A percentile compares a stretch with the other conserved stretches of the same genome.
Conservation (phyloP, 2,797 vertebrate species). For the Micropoecilia bifurca region DNA sequence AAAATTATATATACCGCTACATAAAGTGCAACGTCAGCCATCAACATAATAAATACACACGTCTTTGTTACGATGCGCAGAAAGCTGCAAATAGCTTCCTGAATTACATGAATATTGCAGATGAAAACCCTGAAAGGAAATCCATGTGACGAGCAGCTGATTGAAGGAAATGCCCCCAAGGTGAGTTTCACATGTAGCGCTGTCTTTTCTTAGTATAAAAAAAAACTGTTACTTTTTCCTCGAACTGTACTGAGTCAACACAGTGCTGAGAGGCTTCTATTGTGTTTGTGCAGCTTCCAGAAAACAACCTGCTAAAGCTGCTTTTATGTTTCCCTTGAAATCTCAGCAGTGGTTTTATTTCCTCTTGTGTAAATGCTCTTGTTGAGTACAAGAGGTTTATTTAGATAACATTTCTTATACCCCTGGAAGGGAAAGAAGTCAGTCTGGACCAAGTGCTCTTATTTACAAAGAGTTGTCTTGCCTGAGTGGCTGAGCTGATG, state of each 20-base stretch:
- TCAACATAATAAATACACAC: neutral
- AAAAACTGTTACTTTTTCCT: neutral
- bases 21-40: neutral
- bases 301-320: slow-evolving; percentile 37
- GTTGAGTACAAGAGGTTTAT: neutral
- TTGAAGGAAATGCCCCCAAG: neutral
- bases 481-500: neutral
- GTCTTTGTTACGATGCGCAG: slow-evolving; percentile 12
- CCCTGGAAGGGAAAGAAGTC: neutral
- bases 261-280: slow-evolving; percentile 16
- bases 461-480: neutral
- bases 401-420: neutral
- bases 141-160: neutral
- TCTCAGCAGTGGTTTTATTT: slow-evolving; percentile 13
- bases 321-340: slow-evolving; percentile 42
- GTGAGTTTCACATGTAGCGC: neutral
- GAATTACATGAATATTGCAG: neutral
- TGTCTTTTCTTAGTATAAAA: slow-evolving; percentile 7
- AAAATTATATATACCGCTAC: neutral
- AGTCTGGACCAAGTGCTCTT: neutral
- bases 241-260: slow-evolving; percentile 27
- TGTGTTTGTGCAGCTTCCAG: slow-evolving; percentile 47
- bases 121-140: neutral
- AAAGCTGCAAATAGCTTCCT: neutral
- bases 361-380: slow-evolving; percentile 4